Evolutionary conservation across 2,797 vertebrate species (phyloP), one percentile per base, ranked within the genome.

Genomic region (Merluccius polli): DNA sequence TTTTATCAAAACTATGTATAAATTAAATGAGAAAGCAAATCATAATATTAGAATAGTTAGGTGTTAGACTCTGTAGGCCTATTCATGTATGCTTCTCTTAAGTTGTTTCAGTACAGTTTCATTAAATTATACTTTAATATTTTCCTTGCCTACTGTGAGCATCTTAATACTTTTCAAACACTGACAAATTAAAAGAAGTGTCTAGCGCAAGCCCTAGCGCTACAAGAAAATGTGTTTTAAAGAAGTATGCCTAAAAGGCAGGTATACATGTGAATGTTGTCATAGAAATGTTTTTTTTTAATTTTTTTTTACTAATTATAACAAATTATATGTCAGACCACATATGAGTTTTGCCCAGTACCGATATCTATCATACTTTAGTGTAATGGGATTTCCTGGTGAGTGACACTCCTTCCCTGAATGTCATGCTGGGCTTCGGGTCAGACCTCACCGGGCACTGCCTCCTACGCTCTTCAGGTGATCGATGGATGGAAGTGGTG

Each of bases 301-400:
- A 4, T 38, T 8, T 38, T 38, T 9, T 59, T 59, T 7, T 81
- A 76, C 86, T 93, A 92, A 93, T 93, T 89, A 91, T 92, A 89
- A 94, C 85, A 93, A 93, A 93, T 91, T 89, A 92, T 90, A 91
- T 91, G 89, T 93, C 92, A 93, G 89, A 78, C 86, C 82, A 88
- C 89, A 91, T 91, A 92, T 91, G 88, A 91, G 89, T 78, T 87
- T 92, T 90, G 79, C 7, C 76, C 70, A 72, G 81, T 77, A 75
- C 85, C 83, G 85, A 88, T 91, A 93, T 94, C 91, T 89, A 94
- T 94, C 93, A 93, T 92, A 91, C 89, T 94, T 93, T 91, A 90
- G 82, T 88, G 84, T 93, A 93, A 93, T 93, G 84, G 91, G 91
- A 92, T 95, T 93, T 92, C 89, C 90, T 92, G 89, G 84, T 93